Evolutionary conservation across 2,888 invertebrate genomes (phyloP).

Genomic region (Acanthosepion pharaonis): DNA sequence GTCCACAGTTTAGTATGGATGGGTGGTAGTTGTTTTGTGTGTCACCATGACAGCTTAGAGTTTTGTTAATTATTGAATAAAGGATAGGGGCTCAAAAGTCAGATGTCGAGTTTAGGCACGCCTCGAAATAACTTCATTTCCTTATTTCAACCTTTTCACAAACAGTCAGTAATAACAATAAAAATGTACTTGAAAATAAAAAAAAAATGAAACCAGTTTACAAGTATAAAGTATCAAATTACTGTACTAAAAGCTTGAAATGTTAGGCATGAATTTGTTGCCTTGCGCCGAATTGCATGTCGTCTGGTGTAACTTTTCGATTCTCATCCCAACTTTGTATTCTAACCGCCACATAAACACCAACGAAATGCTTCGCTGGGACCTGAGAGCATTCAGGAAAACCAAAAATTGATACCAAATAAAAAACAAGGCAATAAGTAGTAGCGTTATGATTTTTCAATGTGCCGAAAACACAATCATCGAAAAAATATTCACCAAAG

Average conservation of each 20-base stretch:
- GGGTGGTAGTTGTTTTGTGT: neutral
- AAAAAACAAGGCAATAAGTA: too few relatives aligned
- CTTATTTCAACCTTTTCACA: neutral
- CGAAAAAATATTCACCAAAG: too few relatives aligned
- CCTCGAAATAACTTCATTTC: neutral
- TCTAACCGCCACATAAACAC: neutral
- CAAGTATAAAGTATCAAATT: neutral
- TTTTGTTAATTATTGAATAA: neutral
- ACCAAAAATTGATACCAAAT: too few relatives aligned
- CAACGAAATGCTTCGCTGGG: too few relatives aligned
- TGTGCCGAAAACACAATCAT: too few relatives aligned
- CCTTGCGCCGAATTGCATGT: neutral
- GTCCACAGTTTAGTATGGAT: too few relatives aligned
- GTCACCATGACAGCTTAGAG: neutral
- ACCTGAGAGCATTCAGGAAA: too few relatives aligned
- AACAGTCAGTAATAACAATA: neutral
- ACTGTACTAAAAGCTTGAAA: neutral
- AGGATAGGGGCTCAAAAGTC: neutral
- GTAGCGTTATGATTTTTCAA: too few relatives aligned
- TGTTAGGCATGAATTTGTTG: neutral
- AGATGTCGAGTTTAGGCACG: neutral
- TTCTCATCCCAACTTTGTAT: neutral
- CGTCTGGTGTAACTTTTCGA: neutral
- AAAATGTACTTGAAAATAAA: constrained; percentile 7
- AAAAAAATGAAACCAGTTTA: neutral